phyloP scores from a whole-genome alignment of 2,113 vertebrate genomes.

The Pachyramphus minor region DNA sequence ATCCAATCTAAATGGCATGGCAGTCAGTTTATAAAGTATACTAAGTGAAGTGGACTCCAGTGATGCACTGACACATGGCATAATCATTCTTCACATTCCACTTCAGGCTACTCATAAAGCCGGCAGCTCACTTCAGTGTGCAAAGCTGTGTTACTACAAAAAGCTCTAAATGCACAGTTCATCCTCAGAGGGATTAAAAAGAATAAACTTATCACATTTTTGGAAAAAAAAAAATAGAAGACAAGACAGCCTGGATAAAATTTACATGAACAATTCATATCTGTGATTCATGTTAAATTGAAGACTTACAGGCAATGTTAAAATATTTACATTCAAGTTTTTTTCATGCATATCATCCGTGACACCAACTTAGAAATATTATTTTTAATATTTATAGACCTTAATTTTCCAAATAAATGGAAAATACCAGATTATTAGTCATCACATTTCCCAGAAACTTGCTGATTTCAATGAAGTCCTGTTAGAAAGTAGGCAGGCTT shows the following conservation, averaged over 20 bases:
- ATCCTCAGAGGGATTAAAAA: slow-evolving; percentile 47
- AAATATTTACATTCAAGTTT: not conserved
- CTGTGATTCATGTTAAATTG: not conserved
- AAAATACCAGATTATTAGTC: slow-evolving; percentile 24
- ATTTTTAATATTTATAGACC: not conserved
- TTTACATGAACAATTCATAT: not conserved
- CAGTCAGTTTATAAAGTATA: not conserved
- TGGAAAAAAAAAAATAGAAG: not conserved
- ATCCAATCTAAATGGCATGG: not conserved
- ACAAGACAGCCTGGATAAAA: slow-evolving; percentile 2
- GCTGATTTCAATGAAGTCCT: not conserved
- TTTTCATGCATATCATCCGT: not conserved
- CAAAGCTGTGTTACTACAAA: slow-evolving; percentile 41
- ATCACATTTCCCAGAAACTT: not conserved
- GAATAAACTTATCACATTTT: slow-evolving; percentile 62
- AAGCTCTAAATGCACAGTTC: slow-evolving; percentile 16
- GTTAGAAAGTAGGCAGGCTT: not conserved
- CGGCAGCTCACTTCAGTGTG: slow-evolving; percentile 1
- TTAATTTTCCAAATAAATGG: not conserved
- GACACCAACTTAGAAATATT: not conserved
- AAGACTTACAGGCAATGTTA: not conserved
- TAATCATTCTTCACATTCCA: slow-evolving; percentile 43
- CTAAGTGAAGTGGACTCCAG: not conserved
- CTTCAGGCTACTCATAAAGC: slow-evolving; percentile 22
- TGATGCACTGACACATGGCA: not conserved